These are phyloP conservation scores for Lasioglossum calceatum DNA, from an alignment of 2,888 invertebrate species.

Conservation along the genomic window DNA sequence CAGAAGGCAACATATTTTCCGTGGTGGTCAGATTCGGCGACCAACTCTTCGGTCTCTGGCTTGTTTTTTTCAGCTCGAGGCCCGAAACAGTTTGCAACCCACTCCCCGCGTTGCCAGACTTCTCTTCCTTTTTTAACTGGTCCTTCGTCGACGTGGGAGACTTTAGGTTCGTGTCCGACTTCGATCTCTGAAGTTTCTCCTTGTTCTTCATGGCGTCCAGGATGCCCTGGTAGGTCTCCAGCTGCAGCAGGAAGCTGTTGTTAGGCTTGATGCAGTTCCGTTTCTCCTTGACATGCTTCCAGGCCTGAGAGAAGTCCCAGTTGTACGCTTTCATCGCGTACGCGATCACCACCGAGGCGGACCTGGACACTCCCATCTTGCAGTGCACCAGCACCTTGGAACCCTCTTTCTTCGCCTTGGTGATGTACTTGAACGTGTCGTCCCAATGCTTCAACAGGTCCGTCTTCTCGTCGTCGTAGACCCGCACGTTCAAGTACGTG, in stretches of 20 bases:
- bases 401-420: conserved; percentile 94
- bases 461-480: conserved; percentile 98
- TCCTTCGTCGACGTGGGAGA: conserved; percentile 86
- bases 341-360: conserved; percentile 98
- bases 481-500: conserved; percentile 97
- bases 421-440: conserved; percentile 98
- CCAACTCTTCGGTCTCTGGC: conserved; percentile 89
- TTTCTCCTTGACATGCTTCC: conserved; percentile 95
- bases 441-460: conserved; percentile 99
- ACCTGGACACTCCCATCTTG: conserved; percentile 99
- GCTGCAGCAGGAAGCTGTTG: conserved; percentile 95
- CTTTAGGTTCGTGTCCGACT: conserved; percentile 96
- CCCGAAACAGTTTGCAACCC: conserved; percentile 74
- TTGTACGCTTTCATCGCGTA: conserved; percentile 99
- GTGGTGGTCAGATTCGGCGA: conserved; percentile 89
- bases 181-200: conserved; percentile 95
- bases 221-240: conserved; percentile 98
- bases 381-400: conserved; percentile 99
- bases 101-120: conserved; percentile 69
- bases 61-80: conserved; percentile 78
- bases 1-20: conserved; percentile 86
- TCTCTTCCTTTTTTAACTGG: conserved; percentile 78
- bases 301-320: conserved; percentile 95
- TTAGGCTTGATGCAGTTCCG: conserved; percentile 98
- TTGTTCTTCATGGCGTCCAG: conserved; percentile 98